Evolutionary conservation across 2,113 vertebrate genomes (phyloP).

Genomic region (Chelonoidis abingdonii): DNA sequence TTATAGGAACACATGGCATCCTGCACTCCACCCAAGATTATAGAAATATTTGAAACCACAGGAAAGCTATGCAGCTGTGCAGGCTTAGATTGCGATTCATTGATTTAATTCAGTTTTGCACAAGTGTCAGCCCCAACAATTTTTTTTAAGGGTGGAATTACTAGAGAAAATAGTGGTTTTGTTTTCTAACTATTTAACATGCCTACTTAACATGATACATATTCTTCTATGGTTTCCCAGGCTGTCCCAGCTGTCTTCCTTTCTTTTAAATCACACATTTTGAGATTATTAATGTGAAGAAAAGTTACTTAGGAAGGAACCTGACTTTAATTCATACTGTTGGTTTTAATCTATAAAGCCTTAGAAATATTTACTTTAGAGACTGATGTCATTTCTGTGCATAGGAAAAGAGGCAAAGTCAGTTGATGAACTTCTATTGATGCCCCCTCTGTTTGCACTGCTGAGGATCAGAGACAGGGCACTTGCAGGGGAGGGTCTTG

Average conservation of each 20-base stretch:
- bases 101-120: conserved; percentile 39
- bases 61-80: conserved; percentile 65
- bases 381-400: not conserved
- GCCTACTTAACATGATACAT: not conserved
- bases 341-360: not conserved
- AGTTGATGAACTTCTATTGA: not conserved
- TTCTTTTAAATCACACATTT: not conserved
- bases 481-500: not conserved
- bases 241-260: not conserved
- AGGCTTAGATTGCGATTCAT: conserved; percentile 17
- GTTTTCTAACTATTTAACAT: not conserved
- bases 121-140: not conserved
- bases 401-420: not conserved
- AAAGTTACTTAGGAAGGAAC: not conserved
- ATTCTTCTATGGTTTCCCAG: not conserved
- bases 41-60: conserved; percentile 51
- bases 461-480: not conserved
- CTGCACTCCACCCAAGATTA: conserved; percentile 51
- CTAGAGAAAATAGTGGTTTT: not conserved
- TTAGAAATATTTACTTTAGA: not conserved
- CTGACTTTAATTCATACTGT: not conserved
- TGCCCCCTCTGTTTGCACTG: not conserved
- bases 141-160: not conserved
- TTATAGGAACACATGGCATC: conserved; percentile 68
- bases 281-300: not conserved